phyloP scores from a whole-genome alignment of 2,113 vertebrate genomes.

The Carollia perspicillata region DNA sequence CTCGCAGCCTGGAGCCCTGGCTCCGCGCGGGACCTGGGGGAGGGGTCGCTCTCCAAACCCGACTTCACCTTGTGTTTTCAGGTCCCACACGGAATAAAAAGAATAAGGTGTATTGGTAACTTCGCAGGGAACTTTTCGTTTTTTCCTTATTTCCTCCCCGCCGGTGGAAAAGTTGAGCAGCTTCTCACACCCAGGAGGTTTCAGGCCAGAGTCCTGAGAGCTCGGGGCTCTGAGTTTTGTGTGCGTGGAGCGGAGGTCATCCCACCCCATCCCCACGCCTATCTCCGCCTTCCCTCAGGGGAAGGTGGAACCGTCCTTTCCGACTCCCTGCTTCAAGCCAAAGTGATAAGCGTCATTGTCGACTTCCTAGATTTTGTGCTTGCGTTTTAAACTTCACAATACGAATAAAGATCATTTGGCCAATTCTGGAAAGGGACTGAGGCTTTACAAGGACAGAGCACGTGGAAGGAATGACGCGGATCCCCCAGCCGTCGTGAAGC shows the following conservation, averaged over 20 bases:
- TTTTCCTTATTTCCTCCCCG: constrained; percentile 43
- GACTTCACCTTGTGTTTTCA: not conserved
- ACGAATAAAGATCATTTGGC: not conserved
- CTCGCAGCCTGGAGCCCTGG: not conserved
- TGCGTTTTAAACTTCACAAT: not conserved
- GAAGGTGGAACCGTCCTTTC: not conserved
- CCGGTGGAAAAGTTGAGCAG: not conserved
- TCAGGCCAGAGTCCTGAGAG: not conserved
- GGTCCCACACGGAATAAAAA: not conserved
- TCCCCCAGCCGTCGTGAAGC: not conserved
- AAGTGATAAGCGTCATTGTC: not conserved
- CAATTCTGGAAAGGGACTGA: not conserved
- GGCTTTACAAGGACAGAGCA: constrained; percentile 21
- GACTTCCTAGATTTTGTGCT: not conserved
- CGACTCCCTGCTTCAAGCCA: not conserved
- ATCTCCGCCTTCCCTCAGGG: not conserved
- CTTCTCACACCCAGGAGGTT: not conserved
- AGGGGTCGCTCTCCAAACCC: not conserved
- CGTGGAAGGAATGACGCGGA: not conserved
- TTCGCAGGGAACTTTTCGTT: constrained; percentile 69
- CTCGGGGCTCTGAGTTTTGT: not conserved
- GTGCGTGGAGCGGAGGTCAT: not conserved
- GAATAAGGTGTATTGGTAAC: not conserved
- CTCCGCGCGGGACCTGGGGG: not conserved
- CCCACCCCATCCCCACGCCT: not conserved